phyloP scores from a whole-genome alignment of 64 coral and sea anemone species.

The Actinia tenebrosa region DNA sequence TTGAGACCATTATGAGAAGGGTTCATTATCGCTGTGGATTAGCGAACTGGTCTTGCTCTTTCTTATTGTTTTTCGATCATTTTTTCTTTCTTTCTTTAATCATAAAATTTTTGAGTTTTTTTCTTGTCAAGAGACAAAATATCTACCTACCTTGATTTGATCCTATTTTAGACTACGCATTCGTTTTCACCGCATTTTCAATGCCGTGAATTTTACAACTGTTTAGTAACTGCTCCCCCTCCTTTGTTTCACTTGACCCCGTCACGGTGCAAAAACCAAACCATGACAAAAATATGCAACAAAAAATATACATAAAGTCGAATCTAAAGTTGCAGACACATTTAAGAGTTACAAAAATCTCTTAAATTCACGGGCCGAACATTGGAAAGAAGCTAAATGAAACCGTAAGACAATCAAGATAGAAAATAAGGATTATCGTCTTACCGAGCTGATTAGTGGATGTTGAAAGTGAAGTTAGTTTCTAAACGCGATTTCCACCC shows the following conservation, averaged over 20 bases:
- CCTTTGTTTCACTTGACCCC: background rate
- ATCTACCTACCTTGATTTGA: background rate
- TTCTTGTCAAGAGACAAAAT: background rate
- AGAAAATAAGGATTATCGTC: slow-evolving; percentile 1
- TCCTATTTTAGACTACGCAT: background rate
- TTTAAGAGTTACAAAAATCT: background rate
- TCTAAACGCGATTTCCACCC: background rate
- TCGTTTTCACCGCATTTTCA: background rate
- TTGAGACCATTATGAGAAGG: no score
- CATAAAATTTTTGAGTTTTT: background rate
- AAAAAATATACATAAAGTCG: background rate
- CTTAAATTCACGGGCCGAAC: background rate
- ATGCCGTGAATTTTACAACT: background rate
- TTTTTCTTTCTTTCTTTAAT: background rate
- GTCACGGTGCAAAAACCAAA: background rate
- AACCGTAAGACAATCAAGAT: background rate
- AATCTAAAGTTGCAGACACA: background rate
- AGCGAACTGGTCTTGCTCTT: background rate
- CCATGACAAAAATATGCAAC: background rate
- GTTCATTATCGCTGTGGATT: background rate
- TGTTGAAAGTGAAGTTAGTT: background rate
- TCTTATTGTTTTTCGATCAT: background rate
- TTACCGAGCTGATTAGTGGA: background rate
- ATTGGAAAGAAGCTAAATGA: background rate
- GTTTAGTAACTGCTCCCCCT: background rate